A percentile compares a stretch with the other conserved stretches of the same genome.
Evolutionary conservation across 2,888 invertebrate species (phyloP).

Genomic region (Phyto melanocephala): DNA sequence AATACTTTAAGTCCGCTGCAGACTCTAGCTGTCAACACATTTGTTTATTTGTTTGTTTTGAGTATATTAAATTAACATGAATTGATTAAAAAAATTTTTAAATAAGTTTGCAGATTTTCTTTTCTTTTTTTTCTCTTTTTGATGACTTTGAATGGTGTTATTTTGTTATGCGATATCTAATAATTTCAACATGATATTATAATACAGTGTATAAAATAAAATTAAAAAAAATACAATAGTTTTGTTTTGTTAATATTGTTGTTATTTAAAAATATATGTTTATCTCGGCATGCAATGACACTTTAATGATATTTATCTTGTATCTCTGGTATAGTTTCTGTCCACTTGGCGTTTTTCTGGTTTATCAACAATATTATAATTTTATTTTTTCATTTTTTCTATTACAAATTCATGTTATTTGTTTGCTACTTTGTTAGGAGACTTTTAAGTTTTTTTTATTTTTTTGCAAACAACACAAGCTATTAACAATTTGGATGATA

Average conservation of each 20-base stretch:
- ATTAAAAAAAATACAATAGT: not conserved
- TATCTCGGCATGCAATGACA: constrained; percentile 57
- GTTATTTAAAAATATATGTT: not conserved
- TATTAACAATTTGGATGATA: constrained; percentile 31
- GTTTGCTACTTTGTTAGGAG: not conserved
- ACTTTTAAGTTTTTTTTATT: not conserved
- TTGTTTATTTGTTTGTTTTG: too few species aligned
- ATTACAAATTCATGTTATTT: constrained; percentile 36
- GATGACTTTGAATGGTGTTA: too few species aligned
- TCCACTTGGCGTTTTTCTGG: not conserved
- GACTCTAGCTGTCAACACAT: not conserved
- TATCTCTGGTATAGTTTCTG: constrained; percentile 39
- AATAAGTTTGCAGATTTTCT: not conserved
- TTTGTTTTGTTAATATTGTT: constrained; percentile 18
- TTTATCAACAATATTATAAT: not conserved
- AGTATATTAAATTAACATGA: too few species aligned
- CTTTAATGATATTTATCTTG: constrained; percentile 57
- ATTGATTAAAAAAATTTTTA: not conserved
- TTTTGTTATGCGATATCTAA: too few species aligned
- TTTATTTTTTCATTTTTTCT: not conserved
- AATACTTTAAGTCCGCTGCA: not conserved
- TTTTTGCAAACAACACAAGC: not conserved
- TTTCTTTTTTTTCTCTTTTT: too few species aligned
- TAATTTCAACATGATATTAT: too few species aligned
- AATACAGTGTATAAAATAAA: too few species aligned